Evolutionary conservation across 2,797 vertebrate species (phyloP).

Genomic region (Enteromius trimaculatus): DNA sequence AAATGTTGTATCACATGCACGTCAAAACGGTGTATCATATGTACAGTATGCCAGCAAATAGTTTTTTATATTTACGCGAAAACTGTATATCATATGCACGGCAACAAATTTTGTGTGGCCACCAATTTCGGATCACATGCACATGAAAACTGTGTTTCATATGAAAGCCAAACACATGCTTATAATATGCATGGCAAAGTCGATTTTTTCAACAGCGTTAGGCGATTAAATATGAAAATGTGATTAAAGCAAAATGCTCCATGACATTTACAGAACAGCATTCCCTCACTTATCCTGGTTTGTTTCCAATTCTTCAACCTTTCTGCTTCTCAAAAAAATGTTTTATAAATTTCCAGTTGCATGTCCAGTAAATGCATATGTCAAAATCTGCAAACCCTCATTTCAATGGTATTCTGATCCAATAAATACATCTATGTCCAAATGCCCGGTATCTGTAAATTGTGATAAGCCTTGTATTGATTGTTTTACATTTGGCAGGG

Average conservation of each 20-base stretch:
- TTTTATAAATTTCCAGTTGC: constrained; percentile 1
- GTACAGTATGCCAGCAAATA: too few species aligned
- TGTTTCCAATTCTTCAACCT: not conserved
- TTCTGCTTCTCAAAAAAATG: not conserved
- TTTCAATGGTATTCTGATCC: not conserved
- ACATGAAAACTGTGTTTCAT: too few species aligned
- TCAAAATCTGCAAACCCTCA: not conserved
- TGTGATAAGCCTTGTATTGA: constrained; percentile 45
- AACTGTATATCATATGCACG: too few species aligned
- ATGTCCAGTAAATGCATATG: not conserved
- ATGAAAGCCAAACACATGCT: too few species aligned
- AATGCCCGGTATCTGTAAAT: constrained; percentile 30
- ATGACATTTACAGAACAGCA: constrained; percentile 1
- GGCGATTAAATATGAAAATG: not conserved
- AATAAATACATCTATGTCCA: constrained; percentile 32
- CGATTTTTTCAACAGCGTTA: not conserved
- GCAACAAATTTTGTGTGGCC: too few species aligned
- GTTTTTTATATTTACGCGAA: too few species aligned
- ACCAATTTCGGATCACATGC: too few species aligned
- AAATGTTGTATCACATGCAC: too few species aligned
- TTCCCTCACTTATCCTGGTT: not conserved
- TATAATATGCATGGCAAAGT: too few species aligned
- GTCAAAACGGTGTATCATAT: too few species aligned
- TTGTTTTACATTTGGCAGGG: constrained; percentile 47
- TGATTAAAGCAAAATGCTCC: not conserved